Evolutionary conservation across 2,113 vertebrate genomes (phyloP).

Genomic region (Megaceryle torquata): DNA sequence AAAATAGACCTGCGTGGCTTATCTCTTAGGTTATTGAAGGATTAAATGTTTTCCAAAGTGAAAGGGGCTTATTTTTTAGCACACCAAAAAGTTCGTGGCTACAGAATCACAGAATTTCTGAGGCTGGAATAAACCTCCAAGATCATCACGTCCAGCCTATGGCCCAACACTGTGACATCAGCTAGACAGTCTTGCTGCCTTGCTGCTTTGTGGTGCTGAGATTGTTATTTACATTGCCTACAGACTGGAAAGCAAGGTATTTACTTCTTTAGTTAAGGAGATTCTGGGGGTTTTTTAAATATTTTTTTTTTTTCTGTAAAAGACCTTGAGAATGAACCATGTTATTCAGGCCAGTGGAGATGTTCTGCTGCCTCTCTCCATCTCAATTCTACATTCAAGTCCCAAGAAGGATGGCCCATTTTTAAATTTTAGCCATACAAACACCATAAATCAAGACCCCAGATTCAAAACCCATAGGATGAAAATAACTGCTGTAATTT

Average conservation of each 20-base stretch:
- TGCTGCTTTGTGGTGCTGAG: neutral
- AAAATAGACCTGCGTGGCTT: neutral
- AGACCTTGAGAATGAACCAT: neutral
- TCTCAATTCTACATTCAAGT: neutral
- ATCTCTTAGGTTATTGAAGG: neutral
- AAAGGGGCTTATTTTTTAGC: neutral
- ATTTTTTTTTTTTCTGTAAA: neutral
- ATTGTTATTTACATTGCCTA: neutral
- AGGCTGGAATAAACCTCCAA: too few relatives aligned
- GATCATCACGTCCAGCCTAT: too few relatives aligned
- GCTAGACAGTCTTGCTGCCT: neutral
- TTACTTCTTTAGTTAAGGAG: neutral
- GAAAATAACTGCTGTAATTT: neutral
- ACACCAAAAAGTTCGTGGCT: neutral
- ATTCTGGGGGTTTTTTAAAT: neutral
- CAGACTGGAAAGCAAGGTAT: neutral
- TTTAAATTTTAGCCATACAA: neutral
- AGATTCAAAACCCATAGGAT: neutral
- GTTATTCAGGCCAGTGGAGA: neutral
- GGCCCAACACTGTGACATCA: too few relatives aligned
- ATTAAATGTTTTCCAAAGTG: neutral
- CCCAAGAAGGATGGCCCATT: neutral
- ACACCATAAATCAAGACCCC: neutral
- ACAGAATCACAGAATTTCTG: neutral
- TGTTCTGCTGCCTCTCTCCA: neutral